Evolutionary conservation across 2,113 vertebrate genomes (phyloP).

Genomic region (Ifrita kowaldi): DNA sequence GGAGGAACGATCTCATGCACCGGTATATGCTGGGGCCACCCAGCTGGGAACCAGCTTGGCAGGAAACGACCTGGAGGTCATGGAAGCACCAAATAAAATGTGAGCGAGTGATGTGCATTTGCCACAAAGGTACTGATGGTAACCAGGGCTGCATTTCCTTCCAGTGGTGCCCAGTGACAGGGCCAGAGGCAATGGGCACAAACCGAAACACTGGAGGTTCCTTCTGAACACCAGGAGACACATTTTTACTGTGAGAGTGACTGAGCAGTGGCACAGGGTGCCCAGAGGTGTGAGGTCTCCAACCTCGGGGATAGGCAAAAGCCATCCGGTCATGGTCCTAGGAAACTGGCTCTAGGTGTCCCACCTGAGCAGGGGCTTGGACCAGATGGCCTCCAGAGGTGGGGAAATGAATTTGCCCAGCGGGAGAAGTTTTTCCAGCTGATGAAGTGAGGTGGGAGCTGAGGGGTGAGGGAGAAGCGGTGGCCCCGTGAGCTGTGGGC

Average conservation of each 20-base stretch:
- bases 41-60: background rate
- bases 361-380: background rate
- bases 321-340: background rate
- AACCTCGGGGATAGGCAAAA: background rate
- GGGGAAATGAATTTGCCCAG: background rate
- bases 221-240: background rate
- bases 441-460: background rate
- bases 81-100: background rate
- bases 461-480: background rate
- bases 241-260: background rate
- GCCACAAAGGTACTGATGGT: background rate
- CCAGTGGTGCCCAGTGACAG: background rate
- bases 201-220: background rate
- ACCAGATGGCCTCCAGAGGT: background rate
- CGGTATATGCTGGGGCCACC: background rate
- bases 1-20: background rate
- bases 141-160: background rate
- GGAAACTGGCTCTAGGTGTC: background rate
- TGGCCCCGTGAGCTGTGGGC: rapidly evolving
- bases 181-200: background rate
- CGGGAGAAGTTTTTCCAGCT: background rate
- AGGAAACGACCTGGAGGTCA: background rate
- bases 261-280: background rate
- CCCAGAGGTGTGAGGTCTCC: background rate
- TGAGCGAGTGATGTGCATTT: background rate